Evolutionary conservation across 2,888 invertebrate species (phyloP), one percentile per base, ranked within the genome.

Genomic region (Thymelicus acteon): DNA sequence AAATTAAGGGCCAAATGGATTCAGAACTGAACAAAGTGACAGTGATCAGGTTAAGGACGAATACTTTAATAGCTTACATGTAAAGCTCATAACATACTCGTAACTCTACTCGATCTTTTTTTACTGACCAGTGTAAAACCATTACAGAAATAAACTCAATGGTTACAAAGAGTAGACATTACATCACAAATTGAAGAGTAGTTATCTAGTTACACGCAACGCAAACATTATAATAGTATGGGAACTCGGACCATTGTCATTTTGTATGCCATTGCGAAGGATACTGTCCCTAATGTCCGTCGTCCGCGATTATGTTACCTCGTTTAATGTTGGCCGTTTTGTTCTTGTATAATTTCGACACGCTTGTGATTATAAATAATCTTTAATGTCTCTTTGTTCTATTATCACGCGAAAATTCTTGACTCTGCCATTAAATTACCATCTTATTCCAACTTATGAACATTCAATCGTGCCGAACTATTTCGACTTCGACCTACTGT

Each of bases 201-300:
- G 19, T 52, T 52, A 19, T 52, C 49, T 52, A 15, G 49, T 52
- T 19, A 19, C 15, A 52, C 49, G 49, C 49, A 52, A 52, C 49
- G 49, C 49, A 19, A 52, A 52, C 12, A 52, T 52, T 52, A 52
- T 2, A 52, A 52, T 52, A 19, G 49, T 19, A 52, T 52, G 49
- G 49, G 49, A 52, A 52, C 49, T 52, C 19, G 49, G 49, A 15
- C 49, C 49, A 52, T 15, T 52, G 49, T 52, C 15, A 52, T 52
- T 52, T 52, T 52, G 49, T 52, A 8, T 52, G 49, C 19, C 49
- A 52, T 52, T 7, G 49, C 49, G 49, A 19, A 52, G 19, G 49
- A 52, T 52, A 52, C 19, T 52, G 49, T 52, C 49, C 49, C 15
- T 19, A 52, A 52, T 52, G 49, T 19, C 49, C 49, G 6, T 52